Base-by-base conservation (phyloP, 92 coral and sea anemone species). In the Parazoanthus darwini region DNA sequence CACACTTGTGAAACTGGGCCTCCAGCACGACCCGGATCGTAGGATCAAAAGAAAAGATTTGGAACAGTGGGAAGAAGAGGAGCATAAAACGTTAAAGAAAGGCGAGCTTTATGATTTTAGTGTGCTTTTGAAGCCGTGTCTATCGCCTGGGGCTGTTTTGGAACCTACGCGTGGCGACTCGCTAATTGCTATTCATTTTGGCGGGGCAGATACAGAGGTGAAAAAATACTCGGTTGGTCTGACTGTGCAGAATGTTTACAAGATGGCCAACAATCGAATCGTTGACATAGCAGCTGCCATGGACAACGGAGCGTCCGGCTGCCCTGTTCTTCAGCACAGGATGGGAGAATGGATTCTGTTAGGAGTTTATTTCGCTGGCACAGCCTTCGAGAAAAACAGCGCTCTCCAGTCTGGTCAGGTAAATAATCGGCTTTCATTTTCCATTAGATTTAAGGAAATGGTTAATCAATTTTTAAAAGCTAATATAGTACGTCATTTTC, bases 331-430 rank as follows among this genome's bases (percentile, higher is more conserved):
- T 79, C 91, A 67, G 50, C 88, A 86, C 50, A 82, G 76, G 23
- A 90, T 89, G 6, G 90, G 83, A 5, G 82, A 90, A 83, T 93
- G 92, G 88, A 37, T 82, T 38, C 66, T 95, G 48, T 39, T 93
- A 48, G 98, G 98, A 23, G 92, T 95, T 29, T 91, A 93, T 23
- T 89, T 95, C 26, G 96, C 94, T 22, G 98, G 98, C 8, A 90
- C 96, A 23, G 79, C 86, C 33, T 76, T 88, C 63, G 90, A 89
- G 63, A 90, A 84, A 29, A 84, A 70, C 79, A 70, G 78, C 6
- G 63, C 46, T 66, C 54, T 84, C n/a, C 87, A 84, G 44, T 70
- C 78, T 46, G 87, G 87, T 4, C 87, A 84, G 87, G 87, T 84
- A 70, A 82, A 18, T 3, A 20, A 29, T 54, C n/a, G 9, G 43